These are phyloP conservation scores for Dryocosmus kuriphilus DNA, from an alignment of 2,888 invertebrate species.

Conservation along the genomic window DNA sequence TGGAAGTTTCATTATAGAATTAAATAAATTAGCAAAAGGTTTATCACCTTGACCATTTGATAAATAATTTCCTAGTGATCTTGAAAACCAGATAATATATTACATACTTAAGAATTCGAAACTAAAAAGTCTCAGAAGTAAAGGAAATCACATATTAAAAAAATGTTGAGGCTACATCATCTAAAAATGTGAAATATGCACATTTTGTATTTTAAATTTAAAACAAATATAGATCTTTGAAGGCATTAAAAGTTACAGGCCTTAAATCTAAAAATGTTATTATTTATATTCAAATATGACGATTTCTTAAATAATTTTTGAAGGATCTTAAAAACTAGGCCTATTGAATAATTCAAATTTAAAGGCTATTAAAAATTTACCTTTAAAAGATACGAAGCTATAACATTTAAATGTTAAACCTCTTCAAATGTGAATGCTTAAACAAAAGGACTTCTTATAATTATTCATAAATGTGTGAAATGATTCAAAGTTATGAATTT, in stretches of 20 bases:
- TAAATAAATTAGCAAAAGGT: background rate
- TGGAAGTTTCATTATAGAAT: background rate
- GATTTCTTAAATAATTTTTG: background rate
- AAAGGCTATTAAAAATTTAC: background rate
- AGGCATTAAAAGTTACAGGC: too few relatives aligned
- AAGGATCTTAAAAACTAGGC: background rate
- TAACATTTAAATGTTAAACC: background rate
- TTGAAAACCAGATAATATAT: background rate
- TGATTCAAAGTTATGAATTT: too few relatives aligned
- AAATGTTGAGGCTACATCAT: too few relatives aligned
- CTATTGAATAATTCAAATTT: background rate
- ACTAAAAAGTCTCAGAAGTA: too few relatives aligned
- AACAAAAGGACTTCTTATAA: too few relatives aligned
- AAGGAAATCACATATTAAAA: too few relatives aligned
- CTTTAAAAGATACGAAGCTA: background rate
- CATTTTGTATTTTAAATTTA: too few relatives aligned
- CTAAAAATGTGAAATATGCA: too few relatives aligned
- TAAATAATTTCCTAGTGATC: background rate
- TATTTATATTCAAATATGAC: too few relatives aligned
- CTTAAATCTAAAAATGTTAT: too few relatives aligned
- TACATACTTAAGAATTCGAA: background rate
- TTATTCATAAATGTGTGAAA: background rate
- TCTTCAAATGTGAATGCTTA: background rate
- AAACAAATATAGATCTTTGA: too few relatives aligned
- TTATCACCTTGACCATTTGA: slow-evolving; percentile 1